phyloP scores from a whole-genome alignment of 2,113 vertebrate species.

The Sapajus apella region DNA sequence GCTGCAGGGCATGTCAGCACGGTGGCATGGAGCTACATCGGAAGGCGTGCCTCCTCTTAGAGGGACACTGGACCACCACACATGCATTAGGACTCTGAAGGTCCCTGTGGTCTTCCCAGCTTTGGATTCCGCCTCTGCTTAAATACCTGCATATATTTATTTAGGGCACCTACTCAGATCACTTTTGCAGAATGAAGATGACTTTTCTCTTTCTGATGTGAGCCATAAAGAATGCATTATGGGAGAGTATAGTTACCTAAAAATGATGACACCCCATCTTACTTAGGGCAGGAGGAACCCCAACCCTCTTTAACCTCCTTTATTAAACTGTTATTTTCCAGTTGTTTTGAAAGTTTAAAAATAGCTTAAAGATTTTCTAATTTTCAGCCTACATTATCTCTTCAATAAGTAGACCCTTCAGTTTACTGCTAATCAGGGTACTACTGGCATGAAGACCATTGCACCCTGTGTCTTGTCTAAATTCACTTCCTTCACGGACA shows the following conservation, averaged over 20 bases:
- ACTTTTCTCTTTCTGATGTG: not conserved
- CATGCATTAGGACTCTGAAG: rapidly evolving
- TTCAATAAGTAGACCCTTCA: not conserved
- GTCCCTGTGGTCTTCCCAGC: not conserved
- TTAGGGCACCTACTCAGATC: not conserved
- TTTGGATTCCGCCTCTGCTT: not conserved
- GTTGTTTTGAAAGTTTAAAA: not conserved
- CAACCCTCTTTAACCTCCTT: not conserved
- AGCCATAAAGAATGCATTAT: not conserved
- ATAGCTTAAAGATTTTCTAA: not conserved
- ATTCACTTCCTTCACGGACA: not conserved
- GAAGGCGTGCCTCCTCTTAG: not conserved
- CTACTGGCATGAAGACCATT: not conserved
- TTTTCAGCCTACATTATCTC: not conserved
- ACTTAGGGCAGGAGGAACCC: not conserved
- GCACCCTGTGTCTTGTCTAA: not conserved
- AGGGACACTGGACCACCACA: not conserved
- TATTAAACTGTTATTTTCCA: not conserved
- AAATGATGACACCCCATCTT: not conserved
- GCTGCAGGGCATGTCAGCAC: slow-evolving; percentile 9
- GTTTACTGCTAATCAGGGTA: not conserved
- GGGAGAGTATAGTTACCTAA: not conserved
- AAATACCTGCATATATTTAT: not conserved
- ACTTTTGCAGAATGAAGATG: not conserved
- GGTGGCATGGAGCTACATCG: not conserved